Conservation (phyloP, 2,888 invertebrate species). For the Drosophila hawaiiensis region DNA sequence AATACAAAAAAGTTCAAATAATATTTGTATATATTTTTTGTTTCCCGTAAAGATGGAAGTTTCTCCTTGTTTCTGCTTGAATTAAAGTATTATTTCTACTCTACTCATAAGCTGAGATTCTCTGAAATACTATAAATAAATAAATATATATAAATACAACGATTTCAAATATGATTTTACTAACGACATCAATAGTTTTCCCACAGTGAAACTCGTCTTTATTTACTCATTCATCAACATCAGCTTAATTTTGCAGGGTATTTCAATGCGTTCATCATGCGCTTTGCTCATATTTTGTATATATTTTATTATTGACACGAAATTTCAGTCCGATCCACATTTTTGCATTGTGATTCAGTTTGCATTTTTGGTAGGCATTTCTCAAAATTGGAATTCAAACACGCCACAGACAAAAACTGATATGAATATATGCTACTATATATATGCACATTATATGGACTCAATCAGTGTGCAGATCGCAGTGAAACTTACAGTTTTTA, state of each 20-base stretch:
- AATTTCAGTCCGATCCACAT: constrained; percentile 59
- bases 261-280: background rate
- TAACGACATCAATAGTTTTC: background rate
- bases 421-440: background rate
- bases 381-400: constrained; percentile 49
- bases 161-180: too few species aligned
- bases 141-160: too few species aligned
- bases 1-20: background rate
- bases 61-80: too few species aligned
- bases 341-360: constrained; percentile 75
- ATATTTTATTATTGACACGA: constrained; percentile 68
- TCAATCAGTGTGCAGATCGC: constrained; percentile 55
- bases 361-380: constrained; percentile 64
- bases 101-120: too few species aligned
- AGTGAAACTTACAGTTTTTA: constrained; percentile 71
- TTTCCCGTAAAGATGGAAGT: background rate
- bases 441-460: constrained; percentile 29
- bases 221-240: too few species aligned
- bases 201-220: background rate
- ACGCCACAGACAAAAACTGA: constrained; percentile 10
- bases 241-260: constrained; percentile 17
- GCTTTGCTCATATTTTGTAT: constrained; percentile 2
- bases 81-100: too few species aligned
- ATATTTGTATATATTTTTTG: background rate
- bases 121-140: too few species aligned